Base-by-base conservation (phyloP, 2,113 vertebrate species). In the Canis aureus region DNA sequence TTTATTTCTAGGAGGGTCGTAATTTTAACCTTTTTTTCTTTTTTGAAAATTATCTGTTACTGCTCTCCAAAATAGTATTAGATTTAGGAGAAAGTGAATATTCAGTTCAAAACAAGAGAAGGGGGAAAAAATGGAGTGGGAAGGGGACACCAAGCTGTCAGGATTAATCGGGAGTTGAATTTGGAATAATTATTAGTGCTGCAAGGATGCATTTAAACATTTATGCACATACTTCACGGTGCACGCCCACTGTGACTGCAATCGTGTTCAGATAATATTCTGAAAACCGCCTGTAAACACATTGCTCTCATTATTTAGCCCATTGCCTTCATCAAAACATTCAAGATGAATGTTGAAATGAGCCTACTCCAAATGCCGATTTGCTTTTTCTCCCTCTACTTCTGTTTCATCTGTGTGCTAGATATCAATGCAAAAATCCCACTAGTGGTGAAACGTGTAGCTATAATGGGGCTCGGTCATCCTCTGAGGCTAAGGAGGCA, bases 91-190 rank as follows among this genome's bases (percentile, higher is more conserved):
- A 80, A 92, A 91, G 22, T 89, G 32, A 92, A 78, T 71, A 89
- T 32, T 67, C 49, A 71, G 19, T 59, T 94, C 76, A 91, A 71
- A 85, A 49, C 35, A 79, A 3, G 0, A 23, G 16, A 20, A 49
- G 16, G 10, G 10, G 16, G 4, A 12, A 43, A 25, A 69, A 16
- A 49, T 64, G 62, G 29, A 78, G 13, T 84, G 11, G 80, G 73
- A 78, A 91, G 59, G 25, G 11, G 16, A 55, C 11, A 73, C 38
- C 11, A 83, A 9, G 17, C 27, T 82, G 1, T 94, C 55, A 79
- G 79, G 97, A 91, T 91, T 80, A 81, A 71, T n/a, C 59, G 20
- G 20, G 43, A 94, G 19, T 35, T 89, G 83, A 89, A 16, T 86
- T 82, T 79, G 29, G 7, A 86, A 80, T 57, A 64, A 87, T 76